Base-by-base conservation (phyloP, 2,797 vertebrate genomes). In the Odontamblyopus lacepedii region DNA sequence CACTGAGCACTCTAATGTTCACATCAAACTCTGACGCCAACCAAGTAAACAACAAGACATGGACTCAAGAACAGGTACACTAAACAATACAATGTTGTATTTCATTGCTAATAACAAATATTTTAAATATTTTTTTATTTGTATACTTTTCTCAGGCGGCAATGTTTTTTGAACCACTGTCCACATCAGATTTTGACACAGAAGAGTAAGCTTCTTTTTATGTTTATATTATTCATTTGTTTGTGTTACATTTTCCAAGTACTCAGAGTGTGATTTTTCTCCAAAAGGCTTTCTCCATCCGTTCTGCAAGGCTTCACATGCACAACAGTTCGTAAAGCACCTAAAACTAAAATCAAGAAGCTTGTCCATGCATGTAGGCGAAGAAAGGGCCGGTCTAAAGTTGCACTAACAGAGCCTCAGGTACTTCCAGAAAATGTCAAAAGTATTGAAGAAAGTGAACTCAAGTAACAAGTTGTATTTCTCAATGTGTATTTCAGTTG, bases 291-390 rank as follows among this genome's bases (percentile, higher is more conserved):
- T 64, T 85, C 88, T 4, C 56, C 79, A 0, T 77, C 44, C 15
- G 9, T 94, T 63, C 76, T 94, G 63, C 90, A 92, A 81, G 93
- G 93, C 26, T 91, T 93, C 76, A 83, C 89, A 0, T 92, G 91
- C 68, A 82, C 76, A 0, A 67, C 85, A 51, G 79, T 80, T 1
- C 44, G 35, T 5, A 72, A 6, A 5, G 35, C 91, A 23, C n/a
- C 19, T 12, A 32, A 2, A 41, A 9, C 0, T 0, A 83, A 56
- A 56, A 70, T 88, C 63, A 53, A 0, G 16, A 2, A 38, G 9
- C 73, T 92, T 63, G 69, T 93, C 51, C 76, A 0, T 29, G 84
- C 92, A 7, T 74, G 80, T 69, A 84, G 92, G 71, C 72, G 74
- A 0, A 87, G 84, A 9, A 55, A 0, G n/a, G 19, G 23, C 3